Base-by-base conservation (phyloP, 2,113 vertebrate species). In the Potamarius usumacintae region DNA sequence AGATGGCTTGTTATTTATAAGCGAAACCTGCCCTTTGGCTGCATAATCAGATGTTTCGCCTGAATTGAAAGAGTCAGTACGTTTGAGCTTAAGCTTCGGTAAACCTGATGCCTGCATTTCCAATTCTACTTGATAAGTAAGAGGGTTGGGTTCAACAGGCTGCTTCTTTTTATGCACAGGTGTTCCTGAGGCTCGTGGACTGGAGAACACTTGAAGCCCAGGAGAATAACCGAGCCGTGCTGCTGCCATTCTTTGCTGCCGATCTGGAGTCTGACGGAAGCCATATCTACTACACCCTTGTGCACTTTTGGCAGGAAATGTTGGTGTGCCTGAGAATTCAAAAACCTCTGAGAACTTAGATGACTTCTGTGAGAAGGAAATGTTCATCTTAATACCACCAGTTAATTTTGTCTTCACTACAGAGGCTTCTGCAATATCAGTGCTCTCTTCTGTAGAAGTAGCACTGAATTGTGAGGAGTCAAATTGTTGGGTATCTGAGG, bases 101-200 rank as follows among this genome's bases (percentile, higher is more conserved):
- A 98, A 93, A 57, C 97, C 97, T 0, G 97, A 97, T 0, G 95
- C 95, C 81, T 96, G 97, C 96, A 98, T 97, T 88, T 98, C 96
- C 82, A 99, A 92, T 87, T 99, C 96, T 0, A 98, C 96, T 78
- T 97, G 94, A 0, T 98, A 99, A 0, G 95, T 94, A 0, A 93
- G 92, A 0, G 94, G 52, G 30, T 91, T 92, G 2, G 86, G 87
- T 30, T 92, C 69, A 7, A 34, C 48, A 0, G 0, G 9, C 17
- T 80, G 12, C 11, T 82, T 89, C 63, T 87, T 92, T 80, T 10
- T 1, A 20, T n/a, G 81, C 85, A 74, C 42, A 58, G 17, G 83
- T 62, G 85, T 85, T 42, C 88, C 60, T 0, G 84, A 86, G 34
- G 89, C 82, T 83, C 91, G 88, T 0, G 95, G 93, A 60, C 94